Evolutionary conservation across 2,113 vertebrate genomes (phyloP).

Genomic region (Neotoma lepida): DNA sequence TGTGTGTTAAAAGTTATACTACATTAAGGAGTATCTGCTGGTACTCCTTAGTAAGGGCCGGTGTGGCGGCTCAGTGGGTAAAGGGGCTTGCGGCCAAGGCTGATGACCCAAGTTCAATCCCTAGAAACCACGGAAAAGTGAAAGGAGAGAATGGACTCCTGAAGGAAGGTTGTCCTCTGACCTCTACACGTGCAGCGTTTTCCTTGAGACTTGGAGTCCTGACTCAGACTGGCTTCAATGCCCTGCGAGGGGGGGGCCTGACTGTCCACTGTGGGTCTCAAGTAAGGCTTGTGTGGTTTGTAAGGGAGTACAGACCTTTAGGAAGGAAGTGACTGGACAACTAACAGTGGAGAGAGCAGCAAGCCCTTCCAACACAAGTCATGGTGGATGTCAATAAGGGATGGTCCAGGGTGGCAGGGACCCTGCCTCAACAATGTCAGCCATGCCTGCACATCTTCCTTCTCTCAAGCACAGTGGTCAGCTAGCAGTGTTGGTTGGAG

Average conservation of each 20-base stretch:
- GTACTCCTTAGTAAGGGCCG: too few species aligned
- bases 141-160: background rate
- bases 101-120: background rate
- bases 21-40: background rate
- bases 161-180: too few species aligned
- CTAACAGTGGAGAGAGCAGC: too few species aligned
- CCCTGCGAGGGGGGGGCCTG: too few species aligned
- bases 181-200: too few species aligned
- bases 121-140: too few species aligned
- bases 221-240: background rate
- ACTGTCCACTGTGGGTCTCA: too few species aligned
- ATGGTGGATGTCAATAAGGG: fast-evolving
- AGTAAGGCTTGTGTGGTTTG: background rate
- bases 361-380: too few species aligned
- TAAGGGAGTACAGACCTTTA: background rate
- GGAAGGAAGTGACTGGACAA: background rate
- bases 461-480: background rate
- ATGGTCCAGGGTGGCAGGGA: background rate
- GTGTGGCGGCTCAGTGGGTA: background rate
- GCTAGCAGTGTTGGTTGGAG: background rate
- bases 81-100: background rate
- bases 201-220: background rate
- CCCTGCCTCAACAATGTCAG: background rate
- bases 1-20: conserved; percentile 41
- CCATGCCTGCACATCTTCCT: fast-evolving